These are phyloP conservation scores for Piezodorus guildinii DNA, from an alignment of 1,140 invertebrate genomes.

Conservation along the genomic window DNA sequence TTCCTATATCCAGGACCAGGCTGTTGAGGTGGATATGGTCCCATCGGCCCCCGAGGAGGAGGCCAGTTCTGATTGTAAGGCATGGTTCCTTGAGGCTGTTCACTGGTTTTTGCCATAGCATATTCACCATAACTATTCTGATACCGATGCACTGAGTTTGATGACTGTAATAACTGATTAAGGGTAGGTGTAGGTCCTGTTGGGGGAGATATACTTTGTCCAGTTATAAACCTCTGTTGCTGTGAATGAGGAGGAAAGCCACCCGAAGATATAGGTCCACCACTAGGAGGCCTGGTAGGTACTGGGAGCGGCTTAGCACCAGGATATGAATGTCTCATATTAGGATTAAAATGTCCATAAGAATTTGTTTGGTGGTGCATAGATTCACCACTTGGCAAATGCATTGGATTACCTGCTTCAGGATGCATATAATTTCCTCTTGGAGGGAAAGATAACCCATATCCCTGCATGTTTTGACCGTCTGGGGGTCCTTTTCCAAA, in stretches of 20 bases:
- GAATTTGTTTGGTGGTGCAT: slow-evolving; percentile 26
- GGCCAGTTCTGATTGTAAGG: slow-evolving; percentile 28
- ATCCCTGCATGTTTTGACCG: slow-evolving; percentile 30
- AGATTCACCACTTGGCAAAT: slow-evolving; percentile 19
- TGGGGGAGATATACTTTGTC: slow-evolving; percentile 56
- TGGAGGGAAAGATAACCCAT: slow-evolving; percentile 26
- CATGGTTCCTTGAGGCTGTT: slow-evolving; percentile 25
- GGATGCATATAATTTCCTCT: slow-evolving; percentile 26
- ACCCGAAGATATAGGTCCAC: slow-evolving; percentile 26
- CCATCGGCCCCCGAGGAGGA: slow-evolving; percentile 33
- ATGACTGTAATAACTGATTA: slow-evolving; percentile 74
- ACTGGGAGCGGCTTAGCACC: slow-evolving; percentile 31
- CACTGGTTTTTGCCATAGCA: slow-evolving; percentile 34
- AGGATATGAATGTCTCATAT: slow-evolving; percentile 31
- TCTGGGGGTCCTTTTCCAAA: slow-evolving; percentile 29
- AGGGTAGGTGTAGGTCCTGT: slow-evolving; percentile 80
- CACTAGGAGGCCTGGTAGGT: slow-evolving; percentile 34
- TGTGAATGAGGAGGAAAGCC: slow-evolving; percentile 33
- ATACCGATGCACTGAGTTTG: slow-evolving; percentile 48
- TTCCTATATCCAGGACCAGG: slow-evolving; percentile 30
- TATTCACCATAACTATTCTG: slow-evolving; percentile 39
- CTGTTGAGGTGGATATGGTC: slow-evolving; percentile 40
- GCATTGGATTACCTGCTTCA: slow-evolving; percentile 23
- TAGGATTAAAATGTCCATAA: slow-evolving; percentile 27
- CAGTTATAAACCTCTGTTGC: slow-evolving; percentile 41